Percentiles rank a stretch among this genome's conserved stretches.
These are phyloP conservation scores for Altica lythri DNA, from an alignment of 2,888 invertebrate species.

Conservation along the genomic window DNA sequence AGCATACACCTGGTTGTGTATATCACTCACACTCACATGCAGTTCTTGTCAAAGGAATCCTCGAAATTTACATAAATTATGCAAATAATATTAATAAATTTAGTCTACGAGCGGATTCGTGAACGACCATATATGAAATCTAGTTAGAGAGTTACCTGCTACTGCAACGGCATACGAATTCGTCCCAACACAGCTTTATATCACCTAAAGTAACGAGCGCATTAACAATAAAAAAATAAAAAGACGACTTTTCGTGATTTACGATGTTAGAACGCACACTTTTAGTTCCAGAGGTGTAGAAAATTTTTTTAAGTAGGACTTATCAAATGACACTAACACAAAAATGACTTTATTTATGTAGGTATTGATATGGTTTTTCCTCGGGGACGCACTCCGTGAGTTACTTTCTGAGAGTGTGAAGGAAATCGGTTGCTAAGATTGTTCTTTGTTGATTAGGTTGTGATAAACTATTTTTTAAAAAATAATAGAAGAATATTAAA, in stretches of 20 bases:
- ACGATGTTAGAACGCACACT: background rate
- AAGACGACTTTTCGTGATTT: slow-evolving; percentile 9
- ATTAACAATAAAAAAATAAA: background rate
- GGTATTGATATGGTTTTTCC: too few relatives aligned
- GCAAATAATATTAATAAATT: slow-evolving; percentile 32
- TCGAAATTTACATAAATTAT: slow-evolving; percentile 29
- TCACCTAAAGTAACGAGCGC: slow-evolving; percentile 8
- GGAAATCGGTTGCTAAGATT: too few relatives aligned
- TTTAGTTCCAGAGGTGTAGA: background rate
- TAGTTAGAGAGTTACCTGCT: slow-evolving; percentile 17
- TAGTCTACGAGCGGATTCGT: slow-evolving; percentile 26
- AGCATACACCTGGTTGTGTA: background rate
- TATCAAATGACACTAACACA: too few relatives aligned
- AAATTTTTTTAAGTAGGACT: slow-evolving; percentile 1
- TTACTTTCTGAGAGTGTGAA: too few relatives aligned
- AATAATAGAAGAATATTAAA: too few relatives aligned
- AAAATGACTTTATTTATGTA: too few relatives aligned
- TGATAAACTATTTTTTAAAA: too few relatives aligned
- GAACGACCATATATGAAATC: slow-evolving; percentile 30
- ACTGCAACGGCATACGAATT: slow-evolving; percentile 7
- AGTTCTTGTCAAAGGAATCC: slow-evolving; percentile 20
- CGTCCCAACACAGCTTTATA: background rate
- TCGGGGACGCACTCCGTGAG: too few relatives aligned
- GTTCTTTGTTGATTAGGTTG: too few relatives aligned
- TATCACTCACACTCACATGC: background rate